These are phyloP conservation scores for Saimiri boliviensis DNA, from an alignment of 2,113 vertebrate genomes.

Conservation along the genomic window DNA sequence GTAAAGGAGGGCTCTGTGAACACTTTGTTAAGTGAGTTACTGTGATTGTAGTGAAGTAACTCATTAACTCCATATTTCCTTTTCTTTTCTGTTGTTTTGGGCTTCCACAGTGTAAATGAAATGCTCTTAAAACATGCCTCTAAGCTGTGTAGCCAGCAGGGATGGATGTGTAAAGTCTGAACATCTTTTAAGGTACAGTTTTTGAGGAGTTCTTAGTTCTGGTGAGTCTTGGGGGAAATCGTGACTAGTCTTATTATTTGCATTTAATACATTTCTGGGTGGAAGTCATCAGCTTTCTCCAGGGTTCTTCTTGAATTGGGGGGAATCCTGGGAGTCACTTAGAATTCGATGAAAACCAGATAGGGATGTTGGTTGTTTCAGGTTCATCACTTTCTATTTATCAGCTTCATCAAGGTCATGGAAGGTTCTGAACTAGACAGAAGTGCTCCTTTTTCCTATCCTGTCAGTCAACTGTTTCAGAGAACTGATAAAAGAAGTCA, in stretches of 20 bases:
- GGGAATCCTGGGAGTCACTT: neutral
- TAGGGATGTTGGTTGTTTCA: neutral
- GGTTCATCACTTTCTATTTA: neutral
- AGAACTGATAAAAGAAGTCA: slow-evolving; percentile 15
- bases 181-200: neutral
- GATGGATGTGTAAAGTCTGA: neutral
- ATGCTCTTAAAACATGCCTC: neutral
- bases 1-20: neutral
- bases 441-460: neutral
- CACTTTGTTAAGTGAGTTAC: too few relatives aligned
- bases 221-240: neutral
- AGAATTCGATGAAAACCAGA: neutral
- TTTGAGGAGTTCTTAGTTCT: neutral
- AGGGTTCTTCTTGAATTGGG: neutral
- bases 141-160: neutral
- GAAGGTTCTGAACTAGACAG: neutral
- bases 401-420: neutral
- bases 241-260: neutral
- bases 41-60: neutral
- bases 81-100: neutral
- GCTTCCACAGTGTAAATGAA: neutral
- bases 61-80: neutral
- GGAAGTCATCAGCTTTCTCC: neutral
- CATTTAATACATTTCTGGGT: neutral
- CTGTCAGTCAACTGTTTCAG: neutral